A percentile compares a stretch with the other conserved stretches of the same genome.
phyloP scores from a whole-genome alignment of 92 coral and sea anemone species.

The Porites rus region DNA sequence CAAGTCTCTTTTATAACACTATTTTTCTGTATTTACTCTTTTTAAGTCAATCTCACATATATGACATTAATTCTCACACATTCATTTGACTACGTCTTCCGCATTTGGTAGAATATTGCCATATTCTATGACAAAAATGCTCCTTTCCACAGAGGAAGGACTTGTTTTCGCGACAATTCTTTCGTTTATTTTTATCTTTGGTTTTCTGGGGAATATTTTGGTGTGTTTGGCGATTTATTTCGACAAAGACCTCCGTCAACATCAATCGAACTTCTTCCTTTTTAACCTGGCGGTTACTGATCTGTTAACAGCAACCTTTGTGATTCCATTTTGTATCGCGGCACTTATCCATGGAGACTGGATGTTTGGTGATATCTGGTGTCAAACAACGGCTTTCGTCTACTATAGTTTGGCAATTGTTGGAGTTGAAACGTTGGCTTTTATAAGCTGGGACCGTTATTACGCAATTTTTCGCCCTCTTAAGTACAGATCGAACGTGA shows the following conservation, averaged over 20 bases:
- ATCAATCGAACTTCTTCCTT: constrained; percentile 60
- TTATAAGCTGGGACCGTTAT: constrained; percentile 73
- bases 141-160: constrained; percentile 44
- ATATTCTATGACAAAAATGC: neutral
- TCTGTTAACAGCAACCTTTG: constrained; percentile 49
- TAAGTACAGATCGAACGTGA: constrained; percentile 46
- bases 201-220: constrained; percentile 57
- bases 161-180: constrained; percentile 34
- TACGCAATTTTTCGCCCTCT: constrained; percentile 69
- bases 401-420: constrained; percentile 73
- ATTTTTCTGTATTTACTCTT: neutral
- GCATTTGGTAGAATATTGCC: neutral
- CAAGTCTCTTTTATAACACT: neutral
- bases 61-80: neutral
- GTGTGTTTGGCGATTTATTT: constrained; percentile 72
- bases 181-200: constrained; percentile 41
- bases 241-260: constrained; percentile 66
- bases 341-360: constrained; percentile 61
- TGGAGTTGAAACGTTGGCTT: constrained; percentile 67
- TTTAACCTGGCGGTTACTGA: constrained; percentile 70
- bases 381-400: constrained; percentile 53
- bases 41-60: neutral
- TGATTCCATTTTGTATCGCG: constrained; percentile 61
- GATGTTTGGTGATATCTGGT: constrained; percentile 53
- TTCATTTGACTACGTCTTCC: neutral